Conservation (phyloP, 2,888 invertebrate species). For the Ephialtes manifestator region DNA sequence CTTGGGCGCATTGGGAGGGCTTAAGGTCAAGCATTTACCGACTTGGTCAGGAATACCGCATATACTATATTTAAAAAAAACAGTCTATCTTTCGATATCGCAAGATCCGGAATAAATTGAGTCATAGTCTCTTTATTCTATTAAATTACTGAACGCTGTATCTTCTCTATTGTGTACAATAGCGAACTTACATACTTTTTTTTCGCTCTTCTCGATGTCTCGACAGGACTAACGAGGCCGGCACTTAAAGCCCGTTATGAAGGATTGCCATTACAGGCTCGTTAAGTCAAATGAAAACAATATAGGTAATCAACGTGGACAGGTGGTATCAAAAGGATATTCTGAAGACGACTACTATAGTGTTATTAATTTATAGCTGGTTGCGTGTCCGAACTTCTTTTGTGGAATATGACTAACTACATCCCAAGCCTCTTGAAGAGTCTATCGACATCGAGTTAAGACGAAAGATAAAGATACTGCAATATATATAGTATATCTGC, state of each 20-base stretch:
- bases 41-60: too few relatives aligned
- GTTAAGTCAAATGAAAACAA: slow-evolving; percentile 41
- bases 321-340: slow-evolving; percentile 37
- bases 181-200: too few relatives aligned
- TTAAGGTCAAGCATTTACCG: too few relatives aligned
- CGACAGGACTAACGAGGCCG: slow-evolving; percentile 10
- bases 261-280: slow-evolving; percentile 31
- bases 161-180: not conserved
- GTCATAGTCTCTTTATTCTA: not conserved
- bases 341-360: not conserved
- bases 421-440: not conserved
- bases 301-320: slow-evolving; percentile 40
- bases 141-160: not conserved
- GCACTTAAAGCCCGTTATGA: slow-evolving; percentile 55
- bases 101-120: slow-evolving; percentile 4
- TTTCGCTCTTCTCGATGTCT: not conserved
- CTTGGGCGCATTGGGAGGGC: too few relatives aligned
- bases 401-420: not conserved
- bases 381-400: slow-evolving; percentile 13
- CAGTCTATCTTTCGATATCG: not conserved
- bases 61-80: not conserved
- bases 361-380: slow-evolving; percentile 23
- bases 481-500: not conserved
- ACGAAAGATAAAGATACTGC: not conserved
- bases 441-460: not conserved